Evolutionary conservation across 1,140 invertebrate genomes (phyloP).

Genomic region (Epicauta chinensis): DNA sequence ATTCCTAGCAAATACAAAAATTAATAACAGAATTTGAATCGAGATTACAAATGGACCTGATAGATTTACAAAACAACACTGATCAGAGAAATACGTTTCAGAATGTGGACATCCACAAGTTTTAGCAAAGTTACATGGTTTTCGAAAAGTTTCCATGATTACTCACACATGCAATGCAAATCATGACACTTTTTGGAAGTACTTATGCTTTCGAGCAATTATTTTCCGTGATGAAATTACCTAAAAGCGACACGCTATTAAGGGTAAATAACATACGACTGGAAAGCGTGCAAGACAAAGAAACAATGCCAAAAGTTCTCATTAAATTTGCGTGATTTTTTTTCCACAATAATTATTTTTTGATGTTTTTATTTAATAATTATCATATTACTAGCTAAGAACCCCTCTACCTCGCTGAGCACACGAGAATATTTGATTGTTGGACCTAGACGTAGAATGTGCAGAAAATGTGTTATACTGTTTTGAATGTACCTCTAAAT

Average conservation of each 20-base stretch:
- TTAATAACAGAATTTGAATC: slow-evolving; percentile 15
- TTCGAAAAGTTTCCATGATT: slow-evolving; percentile 17
- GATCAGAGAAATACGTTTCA: slow-evolving; percentile 9
- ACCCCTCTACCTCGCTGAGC: too few species aligned
- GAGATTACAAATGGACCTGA: slow-evolving; percentile 14
- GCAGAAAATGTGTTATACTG: too few species aligned
- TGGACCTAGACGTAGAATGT: too few species aligned
- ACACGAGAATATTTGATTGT: too few species aligned
- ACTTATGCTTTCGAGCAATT: slow-evolving; percentile 21
- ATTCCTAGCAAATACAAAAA: slow-evolving; percentile 14
- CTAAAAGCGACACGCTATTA: slow-evolving; percentile 13
- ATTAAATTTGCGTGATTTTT: too few species aligned
- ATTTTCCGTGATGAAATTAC: slow-evolving; percentile 20
- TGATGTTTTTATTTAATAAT: too few species aligned
- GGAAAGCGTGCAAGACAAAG: too few species aligned
- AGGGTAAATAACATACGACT: slow-evolving; percentile 13
- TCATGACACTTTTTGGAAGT: slow-evolving; percentile 9
- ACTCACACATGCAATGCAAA: slow-evolving; percentile 9
- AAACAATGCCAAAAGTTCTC: too few species aligned
- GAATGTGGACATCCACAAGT: slow-evolving; percentile 5
- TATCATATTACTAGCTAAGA: too few species aligned
- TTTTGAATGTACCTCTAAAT: too few species aligned
- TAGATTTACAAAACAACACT: background rate
- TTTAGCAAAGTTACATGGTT: slow-evolving; percentile 15
- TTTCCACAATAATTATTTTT: too few species aligned